Percentiles rank a stretch among this genome's conserved stretches.
Evolutionary conservation across 1,140 invertebrate species (phyloP).

Genomic region (Pseudomyrmex concolor): DNA sequence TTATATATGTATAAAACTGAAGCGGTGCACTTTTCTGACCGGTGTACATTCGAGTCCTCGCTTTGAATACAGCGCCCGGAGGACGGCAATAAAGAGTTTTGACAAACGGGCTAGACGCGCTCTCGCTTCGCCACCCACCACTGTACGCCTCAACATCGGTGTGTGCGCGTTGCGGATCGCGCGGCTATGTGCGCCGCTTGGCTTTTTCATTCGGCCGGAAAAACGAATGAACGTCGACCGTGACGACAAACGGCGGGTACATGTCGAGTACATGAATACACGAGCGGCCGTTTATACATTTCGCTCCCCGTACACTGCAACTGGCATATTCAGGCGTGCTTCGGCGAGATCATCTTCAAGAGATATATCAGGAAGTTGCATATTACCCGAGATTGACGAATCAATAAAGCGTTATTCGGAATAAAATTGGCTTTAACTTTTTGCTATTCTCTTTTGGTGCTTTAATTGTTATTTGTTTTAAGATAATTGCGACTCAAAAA

Average conservation of each 20-base stretch:
- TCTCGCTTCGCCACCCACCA: slow-evolving; percentile 46
- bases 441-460: neutral
- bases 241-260: slow-evolving; percentile 73
- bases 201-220: slow-evolving; percentile 75
- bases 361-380: neutral
- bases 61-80: slow-evolving; percentile 76
- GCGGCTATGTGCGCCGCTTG: slow-evolving; percentile 55
- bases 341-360: slow-evolving; percentile 36
- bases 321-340: slow-evolving; percentile 29
- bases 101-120: slow-evolving; percentile 72
- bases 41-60: slow-evolving; percentile 73
- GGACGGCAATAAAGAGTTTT: slow-evolving; percentile 79
- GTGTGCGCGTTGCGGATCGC: slow-evolving; percentile 36
- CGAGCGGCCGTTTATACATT: slow-evolving; percentile 68
- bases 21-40: slow-evolving; percentile 73
- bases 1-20: slow-evolving; percentile 74
- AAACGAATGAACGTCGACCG: slow-evolving; percentile 75
- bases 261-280: slow-evolving; percentile 75
- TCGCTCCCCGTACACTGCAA: slow-evolving; percentile 45
- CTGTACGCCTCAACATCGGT: neutral
- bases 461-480: neutral
- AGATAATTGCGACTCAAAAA: neutral
- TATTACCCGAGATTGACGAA: too few relatives aligned
- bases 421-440: neutral
- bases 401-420: neutral